Percentiles rank a stretch among this genome's conserved stretches.
Conservation (phyloP, 1,140 invertebrate species). For the Lucilia sericata region DNA sequence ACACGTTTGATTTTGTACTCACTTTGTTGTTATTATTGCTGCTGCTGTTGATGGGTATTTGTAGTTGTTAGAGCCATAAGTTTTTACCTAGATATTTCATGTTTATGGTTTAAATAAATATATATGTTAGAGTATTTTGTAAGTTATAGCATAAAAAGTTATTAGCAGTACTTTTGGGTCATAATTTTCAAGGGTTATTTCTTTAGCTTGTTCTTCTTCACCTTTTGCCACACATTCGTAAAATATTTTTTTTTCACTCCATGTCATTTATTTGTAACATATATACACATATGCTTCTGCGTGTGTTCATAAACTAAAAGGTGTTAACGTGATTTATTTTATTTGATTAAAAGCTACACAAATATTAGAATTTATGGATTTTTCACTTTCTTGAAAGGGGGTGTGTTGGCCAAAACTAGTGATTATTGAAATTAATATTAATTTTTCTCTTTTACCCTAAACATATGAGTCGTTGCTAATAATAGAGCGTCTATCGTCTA, state of each 20-base stretch:
- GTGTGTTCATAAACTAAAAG: conserved; percentile 30
- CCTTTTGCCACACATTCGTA: not conserved
- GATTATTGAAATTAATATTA: conserved; percentile 9
- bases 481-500: no score
- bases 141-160: conserved; percentile 41
- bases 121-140: not conserved
- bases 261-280: no score
- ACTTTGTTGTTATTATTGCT: not conserved
- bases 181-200: conserved; percentile 34
- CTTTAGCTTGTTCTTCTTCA: not conserved
- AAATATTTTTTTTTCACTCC: not conserved
- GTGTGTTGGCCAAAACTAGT: not conserved
- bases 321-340: conserved; percentile 43
- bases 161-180: conserved; percentile 34
- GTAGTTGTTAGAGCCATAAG: not conserved
- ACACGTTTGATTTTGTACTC: not conserved
- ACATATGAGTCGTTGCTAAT: no score
- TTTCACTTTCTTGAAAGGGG: not conserved
- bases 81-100: not conserved
- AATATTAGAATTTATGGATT: conserved; percentile 30
- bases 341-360: conserved; percentile 37
- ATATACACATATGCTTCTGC: no score
- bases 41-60: not conserved
- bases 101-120: not conserved
- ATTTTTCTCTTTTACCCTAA: not conserved